phyloP scores from a whole-genome alignment of 2,113 vertebrate species.

The Taurulus bubalis region DNA sequence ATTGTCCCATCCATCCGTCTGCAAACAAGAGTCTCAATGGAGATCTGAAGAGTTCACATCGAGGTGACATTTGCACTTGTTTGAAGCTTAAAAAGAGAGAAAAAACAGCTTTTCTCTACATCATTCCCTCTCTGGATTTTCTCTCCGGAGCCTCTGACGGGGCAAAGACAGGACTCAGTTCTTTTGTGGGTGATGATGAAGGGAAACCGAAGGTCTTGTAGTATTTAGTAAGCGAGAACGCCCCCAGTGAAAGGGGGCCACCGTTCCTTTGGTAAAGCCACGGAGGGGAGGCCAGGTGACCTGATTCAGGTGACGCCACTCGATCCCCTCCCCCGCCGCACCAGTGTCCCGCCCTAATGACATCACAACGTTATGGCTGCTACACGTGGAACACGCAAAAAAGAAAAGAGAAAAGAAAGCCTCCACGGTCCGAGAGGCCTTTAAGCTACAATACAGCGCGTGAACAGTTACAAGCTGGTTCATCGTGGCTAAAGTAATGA shows the following conservation, averaged over 20 bases:
- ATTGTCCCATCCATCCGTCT: constrained; percentile 26
- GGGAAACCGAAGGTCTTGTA: not conserved
- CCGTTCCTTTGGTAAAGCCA: constrained; percentile 76
- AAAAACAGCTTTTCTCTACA: not conserved
- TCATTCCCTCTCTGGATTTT: constrained; percentile 2
- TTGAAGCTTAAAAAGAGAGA: constrained; percentile 54
- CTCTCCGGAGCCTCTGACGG: not conserved
- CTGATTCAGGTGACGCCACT: constrained; percentile 67
- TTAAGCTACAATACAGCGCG: constrained; percentile 71
- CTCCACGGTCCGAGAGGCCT: constrained; percentile 38
- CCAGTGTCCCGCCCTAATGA: constrained; percentile 62
- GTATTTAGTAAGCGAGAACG: constrained; percentile 29
- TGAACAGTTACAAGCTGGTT: constrained; percentile 65
- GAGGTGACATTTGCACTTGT: constrained; percentile 43
- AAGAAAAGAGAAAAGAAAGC: not conserved
- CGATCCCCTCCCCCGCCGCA: constrained; percentile 8
- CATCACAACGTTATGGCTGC: constrained; percentile 79
- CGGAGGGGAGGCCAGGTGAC: constrained; percentile 48
- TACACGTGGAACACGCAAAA: constrained; percentile 68
- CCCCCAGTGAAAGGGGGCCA: constrained; percentile 8
- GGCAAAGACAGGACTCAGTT: not conserved
- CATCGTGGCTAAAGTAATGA: constrained; percentile 58
- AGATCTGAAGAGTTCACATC: constrained; percentile 51
- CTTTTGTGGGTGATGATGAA: constrained; percentile 26
- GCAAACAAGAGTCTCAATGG: constrained; percentile 46